phyloP scores from a whole-genome alignment of 2,113 vertebrate genomes.

The Myodes glareolus region DNA sequence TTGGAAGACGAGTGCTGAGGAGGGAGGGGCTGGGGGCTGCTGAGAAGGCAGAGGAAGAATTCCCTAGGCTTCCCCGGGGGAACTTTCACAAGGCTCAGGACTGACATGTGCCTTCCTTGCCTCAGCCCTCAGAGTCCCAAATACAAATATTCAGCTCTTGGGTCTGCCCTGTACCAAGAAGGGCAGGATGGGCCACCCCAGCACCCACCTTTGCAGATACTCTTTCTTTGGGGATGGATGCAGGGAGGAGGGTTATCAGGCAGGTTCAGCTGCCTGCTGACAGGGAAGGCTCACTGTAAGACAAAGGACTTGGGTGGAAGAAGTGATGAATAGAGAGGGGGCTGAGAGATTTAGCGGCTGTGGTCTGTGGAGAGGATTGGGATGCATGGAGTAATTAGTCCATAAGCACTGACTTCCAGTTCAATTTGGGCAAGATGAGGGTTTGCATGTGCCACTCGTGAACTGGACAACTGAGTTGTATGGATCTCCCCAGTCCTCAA shows the following conservation, averaged over 20 bases:
- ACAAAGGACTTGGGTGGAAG: background rate
- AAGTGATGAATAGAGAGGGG: background rate
- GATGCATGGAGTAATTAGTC: background rate
- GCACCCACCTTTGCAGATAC: background rate
- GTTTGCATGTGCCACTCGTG: background rate
- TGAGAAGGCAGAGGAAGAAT: background rate
- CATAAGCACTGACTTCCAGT: background rate
- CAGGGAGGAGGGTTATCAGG: background rate
- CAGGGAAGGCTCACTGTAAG: background rate
- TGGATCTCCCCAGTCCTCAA: background rate
- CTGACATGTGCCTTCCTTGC: constrained; percentile 16
- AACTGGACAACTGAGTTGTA: background rate
- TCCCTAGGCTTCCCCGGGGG: constrained; percentile 31
- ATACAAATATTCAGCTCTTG: background rate
- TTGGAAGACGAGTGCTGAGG: constrained; percentile 52
- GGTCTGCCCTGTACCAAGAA: background rate
- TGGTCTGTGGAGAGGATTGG: background rate
- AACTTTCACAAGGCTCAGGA: constrained; percentile 61
- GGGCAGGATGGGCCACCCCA: background rate
- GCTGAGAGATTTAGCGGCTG: background rate
- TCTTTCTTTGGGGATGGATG: background rate
- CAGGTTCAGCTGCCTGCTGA: background rate
- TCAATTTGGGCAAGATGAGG: background rate
- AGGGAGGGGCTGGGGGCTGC: constrained; percentile 49
- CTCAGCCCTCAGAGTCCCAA: background rate